Base-by-base conservation (phyloP, 2,113 vertebrate genomes). In the Corythoichthys haematopterus region DNA sequence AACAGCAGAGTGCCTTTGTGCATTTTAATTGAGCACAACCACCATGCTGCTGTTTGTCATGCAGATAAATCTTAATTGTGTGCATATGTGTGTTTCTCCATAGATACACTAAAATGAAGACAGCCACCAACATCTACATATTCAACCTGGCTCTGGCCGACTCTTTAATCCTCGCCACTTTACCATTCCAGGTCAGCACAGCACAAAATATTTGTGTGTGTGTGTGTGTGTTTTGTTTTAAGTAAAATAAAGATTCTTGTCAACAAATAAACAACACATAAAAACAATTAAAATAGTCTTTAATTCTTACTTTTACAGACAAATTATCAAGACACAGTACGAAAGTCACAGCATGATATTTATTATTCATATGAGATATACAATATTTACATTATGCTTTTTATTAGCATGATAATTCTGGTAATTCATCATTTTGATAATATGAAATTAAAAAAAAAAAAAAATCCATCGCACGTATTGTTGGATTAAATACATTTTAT, bases 81-180 rank as follows among this genome's bases (percentile, higher is more conserved):
- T 37, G 1, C 68, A 13, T 37, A 35, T 58, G 56, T 58, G 35
- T 37, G 13, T 20, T 4, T 43, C 2, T 28, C n/a, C 3, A 14
- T 81, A 99, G 97, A 72, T 97, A 97, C 86, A 98, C 97, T 8
- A 99, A 98, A 90, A 99, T 98, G 97, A 99, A 99, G 90, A 99
- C 97, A 0, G 97, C 96, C 1, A 99, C 97, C 40, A 99, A 99
- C 82, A 99, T 98, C 56, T 98, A 99, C 87, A 98, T 99, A 87
- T 99, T 98, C 16, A 99, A 98, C 84, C 83, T 99, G 11, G 97
- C 96, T 0, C 88, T 99, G 85, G 96, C 97, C 0, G 97, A 99
- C 51, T 94, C 94, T 0, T 55, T 98, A 87, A 96, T 95, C 36
- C 87, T 98, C 80, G 94, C 96, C 51, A 98, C 97, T 0, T 85